A percentile compares a stretch with the other conserved stretches of the same genome.
Evolutionary conservation across 1,140 invertebrate genomes (phyloP).

Genomic region (Drosophila ficusphila): DNA sequence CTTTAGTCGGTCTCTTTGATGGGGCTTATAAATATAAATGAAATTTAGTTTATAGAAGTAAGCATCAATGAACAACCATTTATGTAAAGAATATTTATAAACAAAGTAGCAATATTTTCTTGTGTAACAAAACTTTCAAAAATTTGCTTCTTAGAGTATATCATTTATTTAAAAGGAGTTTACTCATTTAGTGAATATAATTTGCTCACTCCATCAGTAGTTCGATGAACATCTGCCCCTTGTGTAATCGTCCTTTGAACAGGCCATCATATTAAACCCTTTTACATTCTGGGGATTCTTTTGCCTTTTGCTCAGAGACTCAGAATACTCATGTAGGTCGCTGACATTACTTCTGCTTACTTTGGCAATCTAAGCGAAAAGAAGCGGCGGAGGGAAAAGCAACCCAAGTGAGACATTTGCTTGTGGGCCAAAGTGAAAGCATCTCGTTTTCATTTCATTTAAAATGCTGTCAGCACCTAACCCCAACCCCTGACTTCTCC

Average conservation of each 20-base stretch:
- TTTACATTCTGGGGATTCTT: conserved; percentile 2
- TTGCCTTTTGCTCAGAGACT: not conserved
- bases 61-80: not conserved
- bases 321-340: conserved; percentile 43
- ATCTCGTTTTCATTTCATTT: conserved; percentile 81
- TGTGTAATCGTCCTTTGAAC: conserved; percentile 21
- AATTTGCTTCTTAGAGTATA: too few species aligned
- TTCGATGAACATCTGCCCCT: conserved; percentile 9
- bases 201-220: not conserved
- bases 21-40: not conserved
- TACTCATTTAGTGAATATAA: not conserved
- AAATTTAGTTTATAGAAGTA: not conserved
- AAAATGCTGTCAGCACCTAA: conserved; percentile 81
- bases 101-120: too few species aligned
- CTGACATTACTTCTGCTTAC: conserved; percentile 75
- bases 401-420: conserved; percentile 42
- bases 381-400: not conserved
- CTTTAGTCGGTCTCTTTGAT: conserved; percentile 33
- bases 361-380: conserved; percentile 53
- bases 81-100: not conserved
- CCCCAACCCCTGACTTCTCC: conserved; percentile 34
- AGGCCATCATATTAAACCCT: conserved; percentile 28
- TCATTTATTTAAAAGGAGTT: not conserved
- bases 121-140: too few species aligned
- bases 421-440: conserved; percentile 64